phyloP scores from a whole-genome alignment of 1,140 invertebrate species.

The Bombus ignitus region DNA sequence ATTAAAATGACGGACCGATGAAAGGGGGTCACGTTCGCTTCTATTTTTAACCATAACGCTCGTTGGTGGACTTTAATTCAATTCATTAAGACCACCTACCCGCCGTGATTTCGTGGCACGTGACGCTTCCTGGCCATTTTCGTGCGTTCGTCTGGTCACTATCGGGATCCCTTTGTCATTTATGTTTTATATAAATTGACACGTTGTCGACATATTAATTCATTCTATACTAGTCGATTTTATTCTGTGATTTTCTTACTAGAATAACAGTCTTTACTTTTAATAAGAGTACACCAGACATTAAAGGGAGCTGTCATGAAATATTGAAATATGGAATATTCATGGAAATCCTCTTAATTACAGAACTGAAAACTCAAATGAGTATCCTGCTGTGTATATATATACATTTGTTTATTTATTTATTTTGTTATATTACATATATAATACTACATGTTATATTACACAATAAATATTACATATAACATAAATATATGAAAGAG shows the following conservation, averaged over 20 bases:
- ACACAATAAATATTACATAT: too few species aligned
- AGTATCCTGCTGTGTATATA: too few species aligned
- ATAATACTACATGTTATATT: too few species aligned
- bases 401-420: too few species aligned
- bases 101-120: conserved; percentile 45
- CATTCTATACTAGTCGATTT: not conserved
- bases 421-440: too few species aligned
- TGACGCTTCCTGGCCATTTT: conserved; percentile 29
- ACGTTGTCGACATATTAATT: not conserved
- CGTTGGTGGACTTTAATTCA: conserved; percentile 58
- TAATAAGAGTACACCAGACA: not conserved
- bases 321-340: too few species aligned
- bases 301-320: too few species aligned
- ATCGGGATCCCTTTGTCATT: not conserved
- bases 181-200: not conserved
- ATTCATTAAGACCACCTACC: conserved; percentile 55
- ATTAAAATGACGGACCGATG: conserved; percentile 51
- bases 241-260: not conserved
- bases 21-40: conserved; percentile 35
- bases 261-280: not conserved
- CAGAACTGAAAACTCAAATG: too few species aligned
- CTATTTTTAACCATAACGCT: conserved; percentile 62
- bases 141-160: not conserved
- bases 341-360: too few species aligned
- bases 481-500: too few species aligned